Conservation (phyloP, 2,797 vertebrate species). For the Furcifer pardalis region DNA sequence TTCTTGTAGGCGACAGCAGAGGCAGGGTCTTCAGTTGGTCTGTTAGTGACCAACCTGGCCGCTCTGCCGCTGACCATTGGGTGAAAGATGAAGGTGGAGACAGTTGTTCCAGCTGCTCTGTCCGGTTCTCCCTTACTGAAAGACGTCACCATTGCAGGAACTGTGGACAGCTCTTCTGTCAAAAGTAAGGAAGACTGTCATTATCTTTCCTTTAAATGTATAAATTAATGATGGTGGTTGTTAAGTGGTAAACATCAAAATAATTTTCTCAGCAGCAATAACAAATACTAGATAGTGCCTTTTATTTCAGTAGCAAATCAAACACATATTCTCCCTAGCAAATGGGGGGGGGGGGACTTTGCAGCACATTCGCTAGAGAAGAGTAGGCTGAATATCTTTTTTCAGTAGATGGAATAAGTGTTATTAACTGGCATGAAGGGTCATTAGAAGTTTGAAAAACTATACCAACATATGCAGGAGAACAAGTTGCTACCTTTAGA, state of each 20-base stretch:
- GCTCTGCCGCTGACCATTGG: constrained; percentile 97
- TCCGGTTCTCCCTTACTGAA: constrained; percentile 96
- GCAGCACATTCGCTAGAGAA: background rate
- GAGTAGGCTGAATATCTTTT: background rate
- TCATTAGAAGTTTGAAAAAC: background rate
- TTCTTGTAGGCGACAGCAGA: constrained; percentile 92
- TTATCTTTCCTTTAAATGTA: background rate
- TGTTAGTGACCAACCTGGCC: constrained; percentile 95
- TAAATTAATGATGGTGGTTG: background rate
- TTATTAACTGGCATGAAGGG: too few relatives aligned
- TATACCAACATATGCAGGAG: background rate
- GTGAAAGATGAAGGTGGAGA: constrained; percentile 98
- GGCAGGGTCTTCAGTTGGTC: constrained; percentile 99
- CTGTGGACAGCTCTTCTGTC: constrained; percentile 99
- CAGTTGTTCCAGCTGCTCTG: constrained; percentile 91
- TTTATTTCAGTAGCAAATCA: background rate
- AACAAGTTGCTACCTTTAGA: background rate
- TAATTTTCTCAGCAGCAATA: background rate
- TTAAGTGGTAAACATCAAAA: background rate
- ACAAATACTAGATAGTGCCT: background rate
- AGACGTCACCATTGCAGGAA: constrained; percentile 97
- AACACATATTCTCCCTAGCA: background rate
- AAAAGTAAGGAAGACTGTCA: constrained; percentile 87
- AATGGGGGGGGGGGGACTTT: background rate
- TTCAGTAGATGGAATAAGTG: background rate